Evolutionary conservation across 2,113 vertebrate species (phyloP).

Genomic region (Podilymbus podiceps): DNA sequence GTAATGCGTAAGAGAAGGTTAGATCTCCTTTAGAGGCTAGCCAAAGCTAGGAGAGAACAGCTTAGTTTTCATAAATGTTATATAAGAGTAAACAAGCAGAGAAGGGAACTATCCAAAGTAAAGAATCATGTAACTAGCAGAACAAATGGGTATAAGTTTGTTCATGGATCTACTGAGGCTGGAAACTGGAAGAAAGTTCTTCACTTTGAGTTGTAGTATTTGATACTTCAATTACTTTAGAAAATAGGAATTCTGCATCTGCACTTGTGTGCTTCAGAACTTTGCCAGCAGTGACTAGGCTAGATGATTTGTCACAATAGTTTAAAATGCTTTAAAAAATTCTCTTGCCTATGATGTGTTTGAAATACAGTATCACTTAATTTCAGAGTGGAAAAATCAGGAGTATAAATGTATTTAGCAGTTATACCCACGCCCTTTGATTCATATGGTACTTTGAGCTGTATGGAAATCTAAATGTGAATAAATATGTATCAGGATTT

Average conservation of each 20-base stretch:
- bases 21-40: not conserved
- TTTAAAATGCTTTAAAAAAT: not conserved
- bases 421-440: not conserved
- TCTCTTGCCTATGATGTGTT: not conserved
- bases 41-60: not conserved
- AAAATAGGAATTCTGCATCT: not conserved
- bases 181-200: not conserved
- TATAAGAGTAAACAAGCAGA: not conserved
- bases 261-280: not conserved
- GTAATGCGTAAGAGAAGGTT: not conserved
- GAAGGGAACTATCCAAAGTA: not conserved
- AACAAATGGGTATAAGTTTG: not conserved
- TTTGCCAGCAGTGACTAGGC: not conserved
- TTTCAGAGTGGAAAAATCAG: slow-evolving; percentile 9
- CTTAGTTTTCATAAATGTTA: not conserved
- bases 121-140: not conserved
- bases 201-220: not conserved
- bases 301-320: not conserved
- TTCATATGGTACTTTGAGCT: slow-evolving; percentile 4
- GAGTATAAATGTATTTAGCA: not conserved
- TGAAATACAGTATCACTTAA: not conserved
- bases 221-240: not conserved
- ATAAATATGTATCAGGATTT: not conserved
- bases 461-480: slow-evolving; percentile 10
- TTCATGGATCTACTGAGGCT: not conserved